Base-by-base conservation (phyloP, 2,113 vertebrate genomes). In the Callaeas wilsoni region DNA sequence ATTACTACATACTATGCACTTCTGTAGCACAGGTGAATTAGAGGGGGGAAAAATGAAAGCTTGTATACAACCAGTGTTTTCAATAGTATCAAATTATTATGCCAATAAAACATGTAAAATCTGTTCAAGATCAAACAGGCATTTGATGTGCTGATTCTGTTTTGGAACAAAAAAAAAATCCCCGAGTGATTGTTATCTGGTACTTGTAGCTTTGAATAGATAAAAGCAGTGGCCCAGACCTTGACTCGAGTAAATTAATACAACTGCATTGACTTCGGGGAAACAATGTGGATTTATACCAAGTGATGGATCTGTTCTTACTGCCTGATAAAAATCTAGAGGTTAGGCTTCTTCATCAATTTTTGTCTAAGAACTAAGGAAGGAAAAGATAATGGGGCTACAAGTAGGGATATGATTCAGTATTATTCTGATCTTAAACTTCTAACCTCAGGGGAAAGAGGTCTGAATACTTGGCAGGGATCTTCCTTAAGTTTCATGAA, bases 401-500 rank as follows among this genome's bases (percentile, higher is more conserved):
- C 68, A 88, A 71, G 73, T 30, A 86, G 52, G 83, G 76, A 63
- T 96, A 87, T 94, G 93, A 90, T 86, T 93, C 90, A 75, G 49
- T 93, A 35, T 91, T 85, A 80, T 75, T 93, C 85, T 89, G 69
- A 79, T 94, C 73, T 95, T 90, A 92, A 84, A 93, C 44, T 73
- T 71, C 17, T 56, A 59, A 81, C 55, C 84, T 88, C 68, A 32
- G 73, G 95, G 76, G 74, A 95, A 90, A 90, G 80, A 64, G 44
- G 60, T 82, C 84, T 89, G 82, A 87, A 74, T 83, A 74, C 77
- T 88, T 88, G 94, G 88, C 86, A 94, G 69, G 84, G 52, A 88
- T 97, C 84, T 95, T 96, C 89, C 93, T 96, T 94, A 91, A 85
- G 41, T 95, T 89, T 98, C 96, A 97, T 97, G 88, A 97, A 96